Conservation (phyloP, 2,113 vertebrate genomes). For the Psilopogon haemacephalus region DNA sequence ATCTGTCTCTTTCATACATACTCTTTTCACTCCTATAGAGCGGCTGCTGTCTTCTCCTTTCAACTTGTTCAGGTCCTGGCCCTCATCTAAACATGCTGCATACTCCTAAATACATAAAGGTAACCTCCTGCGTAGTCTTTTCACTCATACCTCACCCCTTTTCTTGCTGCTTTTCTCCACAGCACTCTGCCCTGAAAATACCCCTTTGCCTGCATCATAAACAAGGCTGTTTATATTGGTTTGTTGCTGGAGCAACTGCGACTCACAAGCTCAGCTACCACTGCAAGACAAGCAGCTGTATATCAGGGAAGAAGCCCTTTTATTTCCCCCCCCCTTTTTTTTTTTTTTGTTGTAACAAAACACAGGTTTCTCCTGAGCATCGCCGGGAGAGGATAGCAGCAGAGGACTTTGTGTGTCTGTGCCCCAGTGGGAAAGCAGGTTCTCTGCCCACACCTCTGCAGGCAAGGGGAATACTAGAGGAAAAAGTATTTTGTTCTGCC, state of each 20-base stretch:
- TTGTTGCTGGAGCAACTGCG: background rate
- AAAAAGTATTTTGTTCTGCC: background rate
- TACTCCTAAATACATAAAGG: background rate
- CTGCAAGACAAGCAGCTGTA: background rate
- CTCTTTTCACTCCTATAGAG: background rate
- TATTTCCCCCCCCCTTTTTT: no score
- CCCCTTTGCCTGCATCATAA: background rate
- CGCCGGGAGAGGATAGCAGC: background rate
- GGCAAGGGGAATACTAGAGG: background rate
- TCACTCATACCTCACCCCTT: background rate
- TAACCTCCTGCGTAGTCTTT: background rate
- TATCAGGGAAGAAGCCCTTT: background rate
- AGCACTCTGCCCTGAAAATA: background rate
- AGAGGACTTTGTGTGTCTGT: background rate
- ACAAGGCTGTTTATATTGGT: background rate
- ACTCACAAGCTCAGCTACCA: background rate
- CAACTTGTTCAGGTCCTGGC: background rate
- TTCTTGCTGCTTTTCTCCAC: background rate
- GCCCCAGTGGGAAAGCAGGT: background rate
- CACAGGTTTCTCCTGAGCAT: background rate
- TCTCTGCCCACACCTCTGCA: accelerated
- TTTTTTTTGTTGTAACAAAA: background rate
- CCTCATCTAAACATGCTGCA: background rate
- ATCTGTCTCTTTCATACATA: background rate
- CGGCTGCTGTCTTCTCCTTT: background rate